A percentile compares a stretch with the other conserved stretches of the same genome.
phyloP scores from a whole-genome alignment of 2,113 vertebrate genomes.

The Gallinago media region DNA sequence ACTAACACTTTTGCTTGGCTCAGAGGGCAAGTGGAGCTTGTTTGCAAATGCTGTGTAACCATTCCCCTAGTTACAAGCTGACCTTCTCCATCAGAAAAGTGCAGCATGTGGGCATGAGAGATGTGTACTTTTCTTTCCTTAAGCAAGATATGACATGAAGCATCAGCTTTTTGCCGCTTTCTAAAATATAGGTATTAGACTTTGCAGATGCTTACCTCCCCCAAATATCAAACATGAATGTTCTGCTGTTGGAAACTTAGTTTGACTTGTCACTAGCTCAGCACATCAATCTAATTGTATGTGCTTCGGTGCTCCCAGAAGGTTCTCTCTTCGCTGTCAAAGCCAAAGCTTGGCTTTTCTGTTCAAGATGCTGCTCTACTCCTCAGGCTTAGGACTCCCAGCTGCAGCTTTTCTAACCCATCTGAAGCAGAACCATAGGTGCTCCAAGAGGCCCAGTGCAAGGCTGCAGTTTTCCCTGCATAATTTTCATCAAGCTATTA shows the following conservation, averaged over 20 bases:
- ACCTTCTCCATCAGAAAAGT: not conserved
- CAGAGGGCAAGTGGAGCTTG: not conserved
- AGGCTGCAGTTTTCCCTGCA: not conserved
- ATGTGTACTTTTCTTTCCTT: not conserved
- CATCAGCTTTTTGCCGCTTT: not conserved
- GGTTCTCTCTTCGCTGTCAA: not conserved
- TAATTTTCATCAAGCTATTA: not conserved
- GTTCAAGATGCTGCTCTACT: not conserved
- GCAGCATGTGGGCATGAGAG: not conserved
- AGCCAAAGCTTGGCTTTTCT: not conserved
- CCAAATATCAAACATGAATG: not conserved
- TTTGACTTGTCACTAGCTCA: not conserved
- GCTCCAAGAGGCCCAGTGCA: not conserved
- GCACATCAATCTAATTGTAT: not conserved
- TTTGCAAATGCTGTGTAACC: not conserved
- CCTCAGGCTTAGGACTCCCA: not conserved
- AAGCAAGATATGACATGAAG: not conserved
- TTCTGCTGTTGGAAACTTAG: not conserved
- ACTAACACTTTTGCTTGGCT: not conserved
- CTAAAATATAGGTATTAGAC: not conserved
- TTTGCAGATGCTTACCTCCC: not conserved
- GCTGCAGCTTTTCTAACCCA: not conserved
- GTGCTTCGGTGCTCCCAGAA: not conserved
- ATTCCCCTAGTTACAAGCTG: not conserved
- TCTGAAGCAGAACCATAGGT: constrained; percentile 7